These are phyloP conservation scores for Eidolon dupreanum DNA, from an alignment of 2,797 vertebrate species.

Conservation along the genomic window DNA sequence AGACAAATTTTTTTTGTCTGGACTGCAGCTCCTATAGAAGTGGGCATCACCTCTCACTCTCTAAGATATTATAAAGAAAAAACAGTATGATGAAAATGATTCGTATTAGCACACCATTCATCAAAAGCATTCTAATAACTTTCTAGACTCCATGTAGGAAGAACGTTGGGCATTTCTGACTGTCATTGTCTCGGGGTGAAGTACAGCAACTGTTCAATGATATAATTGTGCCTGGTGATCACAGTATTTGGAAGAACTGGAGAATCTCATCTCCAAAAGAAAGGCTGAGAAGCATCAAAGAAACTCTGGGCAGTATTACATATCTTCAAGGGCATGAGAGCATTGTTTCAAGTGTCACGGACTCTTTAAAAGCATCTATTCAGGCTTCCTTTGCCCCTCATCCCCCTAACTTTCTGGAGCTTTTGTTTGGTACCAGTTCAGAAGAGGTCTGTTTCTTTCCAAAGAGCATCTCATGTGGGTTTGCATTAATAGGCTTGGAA, in stretches of 20 bases:
- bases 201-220: constrained; percentile 25
- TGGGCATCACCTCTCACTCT: constrained; percentile 62
- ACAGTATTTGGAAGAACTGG: background rate
- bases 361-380: background rate
- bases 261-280: background rate
- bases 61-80: constrained; percentile 61
- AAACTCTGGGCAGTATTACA: background rate
- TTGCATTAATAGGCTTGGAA: constrained; percentile 33
- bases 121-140: constrained; percentile 57
- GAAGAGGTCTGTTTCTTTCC: constrained; percentile 14
- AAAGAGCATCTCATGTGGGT: constrained; percentile 32
- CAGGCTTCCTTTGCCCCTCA: background rate
- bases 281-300: background rate
- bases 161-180: background rate
- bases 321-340: background rate
- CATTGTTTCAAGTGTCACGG: background rate
- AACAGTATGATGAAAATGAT: constrained; percentile 35
- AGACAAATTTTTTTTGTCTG: constrained; percentile 60
- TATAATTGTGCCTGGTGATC: background rate
- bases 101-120: constrained; percentile 39
- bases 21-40: constrained; percentile 68
- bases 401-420: background rate
- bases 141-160: background rate
- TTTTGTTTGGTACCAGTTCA: background rate
- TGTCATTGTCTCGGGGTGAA: background rate